Percentiles rank a stretch among this genome's conserved stretches.
Evolutionary conservation across 1,140 invertebrate species (phyloP).

Genomic region (Drosophila serrata): DNA sequence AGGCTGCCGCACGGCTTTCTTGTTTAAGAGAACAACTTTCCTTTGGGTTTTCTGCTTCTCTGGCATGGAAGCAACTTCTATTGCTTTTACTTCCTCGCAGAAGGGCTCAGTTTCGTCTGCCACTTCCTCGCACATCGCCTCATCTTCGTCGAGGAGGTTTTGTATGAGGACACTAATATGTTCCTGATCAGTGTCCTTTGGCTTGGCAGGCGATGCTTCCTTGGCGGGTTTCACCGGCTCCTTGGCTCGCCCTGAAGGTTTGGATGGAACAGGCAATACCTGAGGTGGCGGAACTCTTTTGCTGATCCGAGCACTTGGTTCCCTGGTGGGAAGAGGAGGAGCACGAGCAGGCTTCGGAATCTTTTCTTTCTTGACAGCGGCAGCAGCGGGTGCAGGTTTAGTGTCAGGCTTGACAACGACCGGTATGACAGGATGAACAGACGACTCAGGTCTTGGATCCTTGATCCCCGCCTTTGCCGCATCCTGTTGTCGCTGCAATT

Average conservation of each 20-base stretch:
- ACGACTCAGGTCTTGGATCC: not conserved
- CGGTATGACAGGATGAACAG: not conserved
- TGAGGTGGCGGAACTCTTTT: not conserved
- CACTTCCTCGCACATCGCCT: constrained; percentile 15
- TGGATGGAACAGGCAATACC: not conserved
- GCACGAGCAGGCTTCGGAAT: not conserved
- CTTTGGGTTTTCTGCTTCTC: not conserved
- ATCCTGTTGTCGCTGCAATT: constrained; percentile 54
- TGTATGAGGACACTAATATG: constrained; percentile 56
- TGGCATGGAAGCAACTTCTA: not conserved
- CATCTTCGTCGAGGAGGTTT: constrained; percentile 59
- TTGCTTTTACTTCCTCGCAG: constrained; percentile 10
- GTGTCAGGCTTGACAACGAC: not conserved
- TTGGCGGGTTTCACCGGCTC: not conserved
- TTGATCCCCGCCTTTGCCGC: constrained; percentile 12
- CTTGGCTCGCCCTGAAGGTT: not conserved
- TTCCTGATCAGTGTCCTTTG: constrained; percentile 55
- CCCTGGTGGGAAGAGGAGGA: not conserved
- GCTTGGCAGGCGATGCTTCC: not conserved
- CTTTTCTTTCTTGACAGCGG: not conserved
- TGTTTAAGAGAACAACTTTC: constrained; percentile 13
- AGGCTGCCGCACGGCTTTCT: not conserved
- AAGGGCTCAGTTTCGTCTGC: constrained; percentile 32
- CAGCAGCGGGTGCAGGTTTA: not conserved
- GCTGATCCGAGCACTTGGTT: not conserved